Evolutionary conservation across 2,797 vertebrate genomes (phyloP), one percentile per base, ranked within the genome.

Genomic region (Clarias platycephalus): DNA sequence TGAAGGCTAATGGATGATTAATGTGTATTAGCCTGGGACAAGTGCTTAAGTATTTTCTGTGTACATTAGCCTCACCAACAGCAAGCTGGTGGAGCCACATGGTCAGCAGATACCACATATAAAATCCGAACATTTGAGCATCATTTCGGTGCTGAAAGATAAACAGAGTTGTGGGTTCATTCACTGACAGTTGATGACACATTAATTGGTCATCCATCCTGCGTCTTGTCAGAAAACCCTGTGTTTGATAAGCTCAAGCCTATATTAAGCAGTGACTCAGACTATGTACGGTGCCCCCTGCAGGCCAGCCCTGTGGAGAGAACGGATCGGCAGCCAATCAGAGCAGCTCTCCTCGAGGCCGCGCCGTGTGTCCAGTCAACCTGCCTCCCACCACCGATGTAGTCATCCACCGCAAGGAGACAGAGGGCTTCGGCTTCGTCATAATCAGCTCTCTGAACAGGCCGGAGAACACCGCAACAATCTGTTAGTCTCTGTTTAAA

Each of bases 391-490:
- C 96, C 89, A 99, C 95, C 0, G 97, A 99, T 0, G 97, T 99
- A 72, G 92, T 99, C 83, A 99, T 99, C 90, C 96, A 99, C 84
- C 97, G 98, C 88, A 99, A 99, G 87, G 98, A 99, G 91, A 99
- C 97, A 0, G 98, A 99, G 83, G 98, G 98, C 83, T 99, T 99
- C 0, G 98, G 98, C 86, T 99, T 99, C 4, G 98, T 99, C 85
- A 99, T 99, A 95, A 99, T 99, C 94, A 99, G 98, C 93, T 99
- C 98, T 68, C 93, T 99, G 62, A 99, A 98, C 94, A 96, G 98
- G 85, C 98, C 98, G 0, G 97, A 99, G 87, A 97, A 97, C 15
- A 95, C 96, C 74, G 86, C 97, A 31, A 94, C 97, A 81, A 97
- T 99, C 93, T 97, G 98, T 99, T 91, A 96, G 96, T 71, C 20